phyloP scores from a whole-genome alignment of 2,888 invertebrate genomes.

The Stratiomys singularior region DNA sequence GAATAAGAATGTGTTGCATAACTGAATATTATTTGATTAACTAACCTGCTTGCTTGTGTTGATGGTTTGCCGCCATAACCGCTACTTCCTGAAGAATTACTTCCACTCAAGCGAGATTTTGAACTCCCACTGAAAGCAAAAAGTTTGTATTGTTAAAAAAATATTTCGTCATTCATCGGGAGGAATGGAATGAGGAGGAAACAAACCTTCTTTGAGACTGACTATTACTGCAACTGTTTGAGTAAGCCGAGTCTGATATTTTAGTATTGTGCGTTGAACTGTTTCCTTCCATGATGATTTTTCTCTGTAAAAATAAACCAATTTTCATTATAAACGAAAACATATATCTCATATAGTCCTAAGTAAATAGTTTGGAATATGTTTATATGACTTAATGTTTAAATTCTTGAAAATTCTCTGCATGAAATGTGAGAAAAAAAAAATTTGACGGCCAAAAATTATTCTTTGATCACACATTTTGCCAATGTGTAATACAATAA shows the following conservation, averaged over 20 bases:
- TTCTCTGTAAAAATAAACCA: neutral
- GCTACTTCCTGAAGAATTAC: slow-evolving; percentile 82
- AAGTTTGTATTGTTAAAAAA: too few relatives aligned
- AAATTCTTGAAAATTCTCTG: too few relatives aligned
- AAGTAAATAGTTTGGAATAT: too few relatives aligned
- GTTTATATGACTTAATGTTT: too few relatives aligned
- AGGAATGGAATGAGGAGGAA: slow-evolving; percentile 26
- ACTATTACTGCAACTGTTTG: slow-evolving; percentile 84
- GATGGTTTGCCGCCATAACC: slow-evolving; percentile 80
- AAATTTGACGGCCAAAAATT: too few relatives aligned
- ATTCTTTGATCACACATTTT: too few relatives aligned
- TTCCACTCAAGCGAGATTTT: slow-evolving; percentile 79
- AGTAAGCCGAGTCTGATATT: slow-evolving; percentile 83
- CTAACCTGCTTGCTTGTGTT: slow-evolving; percentile 70
- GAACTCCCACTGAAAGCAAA: slow-evolving; percentile 73
- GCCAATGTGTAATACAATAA: too few relatives aligned
- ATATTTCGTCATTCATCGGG: neutral
- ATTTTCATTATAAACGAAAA: too few relatives aligned
- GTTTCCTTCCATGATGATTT: slow-evolving; percentile 49
- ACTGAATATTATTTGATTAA: neutral
- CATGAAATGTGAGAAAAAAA: too few relatives aligned
- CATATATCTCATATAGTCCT: too few relatives aligned
- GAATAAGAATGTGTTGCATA: too few relatives aligned
- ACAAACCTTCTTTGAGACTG: slow-evolving; percentile 82
- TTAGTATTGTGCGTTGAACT: slow-evolving; percentile 70